Evolutionary conservation across 2,888 invertebrate species (phyloP).

Genomic region (Cephonodes hylas): DNA sequence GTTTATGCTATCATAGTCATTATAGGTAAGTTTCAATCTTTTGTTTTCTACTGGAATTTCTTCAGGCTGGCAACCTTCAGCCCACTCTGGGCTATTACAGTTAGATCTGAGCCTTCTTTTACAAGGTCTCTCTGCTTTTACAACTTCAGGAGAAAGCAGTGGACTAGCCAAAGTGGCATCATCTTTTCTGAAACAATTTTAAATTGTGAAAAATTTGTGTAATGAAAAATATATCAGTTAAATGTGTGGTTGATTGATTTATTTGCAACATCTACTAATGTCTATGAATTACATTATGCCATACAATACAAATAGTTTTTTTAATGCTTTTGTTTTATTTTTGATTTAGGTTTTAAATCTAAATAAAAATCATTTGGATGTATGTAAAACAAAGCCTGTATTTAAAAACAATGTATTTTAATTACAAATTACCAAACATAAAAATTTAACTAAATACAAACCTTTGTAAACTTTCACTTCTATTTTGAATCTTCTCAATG

Average conservation of each 20-base stretch:
- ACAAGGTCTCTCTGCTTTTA: slow-evolving; percentile 39
- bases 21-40: slow-evolving; percentile 36
- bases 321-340: too few species aligned
- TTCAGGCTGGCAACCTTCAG: slow-evolving; percentile 61
- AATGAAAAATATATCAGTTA: neutral
- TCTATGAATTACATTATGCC: neutral
- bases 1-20: slow-evolving; percentile 22
- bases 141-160: slow-evolving; percentile 57
- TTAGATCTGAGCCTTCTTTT: slow-evolving; percentile 52
- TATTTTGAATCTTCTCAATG: slow-evolving; percentile 57
- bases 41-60: slow-evolving; percentile 42
- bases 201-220: slow-evolving; percentile 14
- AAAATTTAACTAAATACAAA: slow-evolving; percentile 21
- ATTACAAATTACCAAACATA: neutral
- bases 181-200: slow-evolving; percentile 53
- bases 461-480: slow-evolving; percentile 53
- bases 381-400: neutral
- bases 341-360: neutral
- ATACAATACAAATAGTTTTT: too few species aligned
- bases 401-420: neutral
- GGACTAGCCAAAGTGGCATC: slow-evolving; percentile 49
- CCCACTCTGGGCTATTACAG: slow-evolving; percentile 71
- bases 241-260: too few species aligned
- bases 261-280: neutral
- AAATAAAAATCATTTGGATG: neutral